Percentiles rank a stretch among this genome's conserved stretches.
Evolutionary conservation across 2,888 invertebrate species (phyloP).

Genomic region (Ornithoptera alexandrae): DNA sequence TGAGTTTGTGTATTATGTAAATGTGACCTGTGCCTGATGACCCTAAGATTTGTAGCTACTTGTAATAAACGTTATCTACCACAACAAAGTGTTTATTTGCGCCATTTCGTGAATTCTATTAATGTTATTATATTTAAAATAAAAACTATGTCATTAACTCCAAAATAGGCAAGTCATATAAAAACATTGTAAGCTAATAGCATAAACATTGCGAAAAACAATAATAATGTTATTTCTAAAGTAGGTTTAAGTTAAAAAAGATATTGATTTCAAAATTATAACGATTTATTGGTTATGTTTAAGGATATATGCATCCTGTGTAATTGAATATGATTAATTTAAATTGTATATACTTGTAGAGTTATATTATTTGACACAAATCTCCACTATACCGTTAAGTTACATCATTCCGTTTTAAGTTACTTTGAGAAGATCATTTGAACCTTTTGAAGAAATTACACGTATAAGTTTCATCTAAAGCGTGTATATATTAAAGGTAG

Average conservation of each 20-base stretch:
- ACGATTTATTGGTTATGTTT: not conserved
- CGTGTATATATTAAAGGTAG: not conserved
- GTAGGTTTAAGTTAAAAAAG: too few relatives aligned
- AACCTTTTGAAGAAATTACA: conserved; percentile 11
- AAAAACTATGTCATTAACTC: not conserved
- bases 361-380: conserved; percentile 1
- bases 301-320: not conserved
- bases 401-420: conserved; percentile 6
- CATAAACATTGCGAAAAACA: too few relatives aligned
- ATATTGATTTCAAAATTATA: too few relatives aligned
- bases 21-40: conserved; percentile 15
- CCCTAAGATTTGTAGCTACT: conserved; percentile 20
- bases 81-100: conserved; percentile 6
- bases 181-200: not conserved
- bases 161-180: not conserved
- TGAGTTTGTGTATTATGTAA: conserved; percentile 13
- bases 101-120: not conserved
- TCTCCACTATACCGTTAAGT: conserved; percentile 7
- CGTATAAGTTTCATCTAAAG: not conserved
- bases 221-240: too few relatives aligned
- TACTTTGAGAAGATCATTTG: conserved; percentile 12
- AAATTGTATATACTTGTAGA: not conserved
- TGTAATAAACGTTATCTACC: conserved; percentile 8
- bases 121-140: not conserved
- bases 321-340: not conserved